Evolutionary conservation across 2,113 vertebrate genomes (phyloP), one percentile per base, ranked within the genome.

Genomic region (Lepus timidus): DNA sequence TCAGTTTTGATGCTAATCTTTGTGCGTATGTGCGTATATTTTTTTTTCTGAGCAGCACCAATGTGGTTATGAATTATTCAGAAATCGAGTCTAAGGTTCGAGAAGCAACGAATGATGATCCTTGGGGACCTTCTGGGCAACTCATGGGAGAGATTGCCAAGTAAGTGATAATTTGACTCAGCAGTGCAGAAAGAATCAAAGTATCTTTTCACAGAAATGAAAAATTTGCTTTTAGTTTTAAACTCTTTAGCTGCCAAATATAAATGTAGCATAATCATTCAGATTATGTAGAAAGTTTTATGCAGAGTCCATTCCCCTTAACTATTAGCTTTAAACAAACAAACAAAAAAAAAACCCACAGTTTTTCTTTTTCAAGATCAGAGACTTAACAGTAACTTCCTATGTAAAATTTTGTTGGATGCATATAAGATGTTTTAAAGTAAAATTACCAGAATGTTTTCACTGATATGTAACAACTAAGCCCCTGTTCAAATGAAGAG

Each of bases 1-100:
- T 98, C 98, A 98, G 98, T 98, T 98, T 98, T 98, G 98, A 98
- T 98, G 98, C 98, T 99, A 98, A 99, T 99, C 98, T 98, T 98
- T 98, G 96, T 98, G 97, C 94, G 93, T 98, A 96, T 98, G 97
- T 98, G 94, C 96, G 39, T 98, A 97, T 97, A 95, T 97, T 97
- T 97, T 97, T 95, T 98, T 98, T 97, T 95, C 96, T 98, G 98
- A 98, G 96, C 98, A 99, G 99, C 98, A 99, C 99, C 99, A 99
- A 99, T 96, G 99, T 99, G 97, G 99, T 99, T 98, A 99, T 99
- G 99, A 99, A 99, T 99, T 99, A 99, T 98, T 99, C 99, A 96
- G 99, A 99, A 98, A 99, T 99, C 4, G 99, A 99, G 98, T 99
- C 99, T 97, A 99, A 99, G 98, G 99, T 99, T 99, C 99, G 99